Evolutionary conservation across 92 coral and sea anemone species (phyloP), one percentile per base, ranked within the genome.

Genomic region (Plumapathes pennacea): DNA sequence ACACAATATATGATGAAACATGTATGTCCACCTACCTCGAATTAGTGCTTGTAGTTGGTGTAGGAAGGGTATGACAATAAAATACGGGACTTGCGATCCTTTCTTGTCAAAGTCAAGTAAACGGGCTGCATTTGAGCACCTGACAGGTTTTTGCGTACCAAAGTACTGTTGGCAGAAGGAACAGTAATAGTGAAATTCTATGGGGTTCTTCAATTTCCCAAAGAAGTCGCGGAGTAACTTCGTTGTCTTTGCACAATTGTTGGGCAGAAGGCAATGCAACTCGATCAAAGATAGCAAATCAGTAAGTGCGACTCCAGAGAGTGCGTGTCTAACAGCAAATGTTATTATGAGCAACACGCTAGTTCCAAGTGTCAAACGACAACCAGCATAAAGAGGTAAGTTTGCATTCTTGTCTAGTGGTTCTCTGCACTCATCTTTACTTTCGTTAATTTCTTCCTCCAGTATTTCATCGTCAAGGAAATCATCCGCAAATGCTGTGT

Each of bases 161-260:
- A 53, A 36, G 50, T 74, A 75, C 43, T 81, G 72, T 4, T 50
- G 60, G 50, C 83, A 81, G 43, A 60, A 81, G 2, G 21, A 42
- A 51, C 88, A 74, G 67, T 81, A 74, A 43, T 81, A 67, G 31
- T 74, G 88, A n/a, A 48, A 51, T 57, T 81, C 50, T 1, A 81
- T 39, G 0, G 88, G 88, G 25, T 57, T 81, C 31, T 61, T 81
- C 4, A 81, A 47, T 15, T 81, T 27, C 24, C 32, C 38, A 54
- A 81, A 74, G 26, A 81, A 73, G 18, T 60, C 42, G 18, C 30
- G 38, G 10, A 81, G 72, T 12, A 63, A 44, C 33, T 49, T 27
- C 31, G 53, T 50, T 4, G 88, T 25, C 4, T 57, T 57, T 1
- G 64, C 63, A 28, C 43, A 73, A 22, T 5, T 23, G 31, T 82